phyloP scores from a whole-genome alignment of 2,888 invertebrate species.

The Auanema freiburgensis region DNA sequence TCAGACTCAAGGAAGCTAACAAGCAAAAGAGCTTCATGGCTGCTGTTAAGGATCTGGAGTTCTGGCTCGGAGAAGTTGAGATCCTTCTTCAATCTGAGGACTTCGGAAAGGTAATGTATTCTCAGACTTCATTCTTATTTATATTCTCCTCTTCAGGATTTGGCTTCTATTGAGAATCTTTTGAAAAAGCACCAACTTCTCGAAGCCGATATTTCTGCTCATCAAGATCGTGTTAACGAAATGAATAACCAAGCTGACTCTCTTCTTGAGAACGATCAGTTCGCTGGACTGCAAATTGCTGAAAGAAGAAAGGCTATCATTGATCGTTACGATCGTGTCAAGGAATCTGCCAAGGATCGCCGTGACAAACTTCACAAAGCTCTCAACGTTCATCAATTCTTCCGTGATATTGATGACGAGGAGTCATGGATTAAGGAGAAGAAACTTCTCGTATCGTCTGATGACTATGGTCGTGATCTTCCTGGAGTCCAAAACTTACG shows the following conservation, averaged over 20 bases:
- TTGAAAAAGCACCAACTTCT: conserved; percentile 92
- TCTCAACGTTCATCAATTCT: conserved; percentile 96
- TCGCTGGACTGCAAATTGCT: conserved; percentile 88
- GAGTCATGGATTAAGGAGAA: conserved; percentile 99
- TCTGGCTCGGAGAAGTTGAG: conserved; percentile 95
- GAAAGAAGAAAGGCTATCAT: conserved; percentile 92
- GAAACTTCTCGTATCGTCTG: conserved; percentile 92
- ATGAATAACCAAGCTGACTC: conserved; percentile 77
- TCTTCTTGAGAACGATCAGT: conserved; percentile 91
- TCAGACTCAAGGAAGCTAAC: conserved; percentile 97
- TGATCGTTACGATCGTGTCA: conserved; percentile 80
- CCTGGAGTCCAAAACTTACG: conserved; percentile 97
- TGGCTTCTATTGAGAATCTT: conserved; percentile 95
- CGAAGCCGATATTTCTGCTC: conserved; percentile 95
- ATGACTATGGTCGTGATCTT: conserved; percentile 95
- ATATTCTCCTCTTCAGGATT: conserved; percentile 74
- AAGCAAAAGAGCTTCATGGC: conserved; percentile 98
- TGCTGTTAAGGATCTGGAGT: conserved; percentile 97
- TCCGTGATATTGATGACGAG: conserved; percentile 97
- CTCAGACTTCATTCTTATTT: not conserved
- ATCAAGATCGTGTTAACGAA: conserved; percentile 71
- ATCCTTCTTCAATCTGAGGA: conserved; percentile 56
- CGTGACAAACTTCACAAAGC: conserved; percentile 91
- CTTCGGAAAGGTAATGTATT: conserved; percentile 30
- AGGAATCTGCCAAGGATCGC: conserved; percentile 84